phyloP scores from a whole-genome alignment of 2,113 vertebrate species.

The Paratilapia polleni region DNA sequence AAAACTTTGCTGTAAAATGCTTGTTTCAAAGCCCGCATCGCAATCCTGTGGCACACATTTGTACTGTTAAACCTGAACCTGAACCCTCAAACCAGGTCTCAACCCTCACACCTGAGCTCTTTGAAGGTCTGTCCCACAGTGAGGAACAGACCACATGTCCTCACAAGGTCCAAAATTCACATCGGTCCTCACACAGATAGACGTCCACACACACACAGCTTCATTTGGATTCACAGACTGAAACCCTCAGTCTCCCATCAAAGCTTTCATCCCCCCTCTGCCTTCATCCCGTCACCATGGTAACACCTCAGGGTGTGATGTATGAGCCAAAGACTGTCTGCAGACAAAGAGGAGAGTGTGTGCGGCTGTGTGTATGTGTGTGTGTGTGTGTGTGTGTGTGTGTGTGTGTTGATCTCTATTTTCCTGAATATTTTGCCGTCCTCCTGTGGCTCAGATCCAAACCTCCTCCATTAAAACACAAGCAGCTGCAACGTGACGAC shows the following conservation, averaged over 20 bases:
- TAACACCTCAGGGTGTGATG: slow-evolving; percentile 66
- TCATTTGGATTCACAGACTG: slow-evolving; percentile 45
- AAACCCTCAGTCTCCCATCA: slow-evolving; percentile 44
- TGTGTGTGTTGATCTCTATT: slow-evolving; percentile 5
- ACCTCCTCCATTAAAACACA: slow-evolving; percentile 49
- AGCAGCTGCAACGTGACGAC: slow-evolving; percentile 15
- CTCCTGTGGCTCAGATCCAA: slow-evolving; percentile 55
- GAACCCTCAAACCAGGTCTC: neutral
- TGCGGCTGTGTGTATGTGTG: neutral
- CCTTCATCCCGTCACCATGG: slow-evolving; percentile 76
- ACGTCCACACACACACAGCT: slow-evolving; percentile 23
- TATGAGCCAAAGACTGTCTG: slow-evolving; percentile 23
- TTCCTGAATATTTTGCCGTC: neutral
- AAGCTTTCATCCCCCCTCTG: slow-evolving; percentile 44
- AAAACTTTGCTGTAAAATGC: neutral
- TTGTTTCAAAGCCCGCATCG: neutral
- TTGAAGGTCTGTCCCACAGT: neutral
- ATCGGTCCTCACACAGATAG: neutral
- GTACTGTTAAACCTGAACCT: neutral
- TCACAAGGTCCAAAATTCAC: neutral
- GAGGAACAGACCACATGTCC: neutral
- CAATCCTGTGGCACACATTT: neutral
- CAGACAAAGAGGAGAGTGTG: slow-evolving; percentile 60
- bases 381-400: neutral
- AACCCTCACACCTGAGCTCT: rapidly evolving